Evolutionary conservation across 2,797 vertebrate species (phyloP), one percentile per base, ranked within the genome.

Genomic region (Onychomys torridus): DNA sequence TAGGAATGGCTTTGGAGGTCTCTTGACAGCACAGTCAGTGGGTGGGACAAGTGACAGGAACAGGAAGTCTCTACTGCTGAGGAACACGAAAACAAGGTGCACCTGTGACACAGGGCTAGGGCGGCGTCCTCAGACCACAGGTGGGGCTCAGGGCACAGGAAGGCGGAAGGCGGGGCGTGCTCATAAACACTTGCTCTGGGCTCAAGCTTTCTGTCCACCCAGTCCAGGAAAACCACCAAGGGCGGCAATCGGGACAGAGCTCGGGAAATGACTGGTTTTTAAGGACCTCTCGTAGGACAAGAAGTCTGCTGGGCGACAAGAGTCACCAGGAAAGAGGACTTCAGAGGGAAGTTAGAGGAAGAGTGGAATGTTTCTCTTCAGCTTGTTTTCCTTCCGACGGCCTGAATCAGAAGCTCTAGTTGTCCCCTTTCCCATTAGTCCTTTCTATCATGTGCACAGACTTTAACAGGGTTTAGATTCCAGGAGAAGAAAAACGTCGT

Each of bases 101-200:
- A 5, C 69, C 37, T 13, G 0, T 43, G 73, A 87, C 61, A 65
- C 61, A 65, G 57, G 87, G 43, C 49, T 49, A 57, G 75, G 0
- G 6, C 89, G 59, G 75, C 88, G 93, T 73, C 96, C 69, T 75
- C 91, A 67, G n/a, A 43, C 55, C 27, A 25, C 73, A 37, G 96
- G 67, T 76, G 94, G 59, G 91, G 65, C 37, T 81, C 43, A 29
- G 63, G 6, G 0, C 0, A 21, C 75, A 11, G 67, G 37, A 92
- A 93, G 77, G 92, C 2, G 17, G 85, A 55, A 87, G 86, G 86
- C 6, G 52, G 43, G 6, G 23, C 34, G 6, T 1, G 4, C 13
- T 37, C 57, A 49, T 75, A 95, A 96, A 87, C 76, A 90, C 13
- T 75, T 63, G 40, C 81, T 75, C 81, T 90, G 94, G 87, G 83